Evolutionary conservation across 2,113 vertebrate genomes (phyloP).

Genomic region (Cricetomys ansorgei): DNA sequence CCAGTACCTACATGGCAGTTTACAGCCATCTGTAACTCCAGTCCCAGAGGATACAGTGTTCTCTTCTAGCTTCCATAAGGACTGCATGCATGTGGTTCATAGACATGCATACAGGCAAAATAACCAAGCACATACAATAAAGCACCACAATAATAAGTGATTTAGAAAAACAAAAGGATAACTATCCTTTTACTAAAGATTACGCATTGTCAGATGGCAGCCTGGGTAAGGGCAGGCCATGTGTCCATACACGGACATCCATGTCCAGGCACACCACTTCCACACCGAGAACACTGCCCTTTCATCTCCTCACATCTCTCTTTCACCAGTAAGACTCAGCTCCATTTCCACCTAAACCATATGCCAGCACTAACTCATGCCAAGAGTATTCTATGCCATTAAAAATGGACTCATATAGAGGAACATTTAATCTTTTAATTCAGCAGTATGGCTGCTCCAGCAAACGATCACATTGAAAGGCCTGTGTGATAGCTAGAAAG

Average conservation of each 20-base stretch:
- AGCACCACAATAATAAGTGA: neutral
- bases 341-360: neutral
- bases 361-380: neutral
- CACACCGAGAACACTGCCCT: neutral
- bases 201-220: too few relatives aligned
- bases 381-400: neutral
- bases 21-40: neutral
- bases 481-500: too few relatives aligned
- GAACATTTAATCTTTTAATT: too few relatives aligned
- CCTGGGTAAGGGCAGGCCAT: neutral
- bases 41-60: neutral
- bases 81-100: neutral
- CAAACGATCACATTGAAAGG: too few relatives aligned
- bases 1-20: neutral
- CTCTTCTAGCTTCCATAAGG: neutral
- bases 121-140: neutral
- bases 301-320: neutral
- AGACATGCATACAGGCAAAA: neutral
- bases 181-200: neutral
- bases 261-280: neutral
- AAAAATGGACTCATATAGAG: neutral
- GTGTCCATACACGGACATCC: neutral
- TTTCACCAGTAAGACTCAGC: neutral
- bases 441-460: too few relatives aligned
- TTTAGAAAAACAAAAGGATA: neutral